Evolutionary conservation across 2,113 vertebrate species (phyloP).

Genomic region (Aspiorhynchus laticeps): DNA sequence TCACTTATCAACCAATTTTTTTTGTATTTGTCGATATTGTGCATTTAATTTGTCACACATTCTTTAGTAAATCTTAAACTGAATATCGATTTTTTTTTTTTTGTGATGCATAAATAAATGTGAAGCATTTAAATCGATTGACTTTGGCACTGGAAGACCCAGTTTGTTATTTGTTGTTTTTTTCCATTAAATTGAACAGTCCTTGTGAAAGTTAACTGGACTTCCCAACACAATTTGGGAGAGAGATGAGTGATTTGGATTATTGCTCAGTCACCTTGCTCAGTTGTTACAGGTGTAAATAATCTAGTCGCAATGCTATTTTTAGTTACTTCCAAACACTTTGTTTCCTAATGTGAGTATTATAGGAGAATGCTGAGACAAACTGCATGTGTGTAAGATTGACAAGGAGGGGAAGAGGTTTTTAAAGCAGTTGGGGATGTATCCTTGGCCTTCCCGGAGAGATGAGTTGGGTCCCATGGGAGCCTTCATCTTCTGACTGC

Average conservation of each 20-base stretch:
- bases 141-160: neutral
- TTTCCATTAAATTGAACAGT: neutral
- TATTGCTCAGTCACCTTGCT: neutral
- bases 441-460: neutral
- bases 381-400: neutral
- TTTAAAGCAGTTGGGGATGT: neutral
- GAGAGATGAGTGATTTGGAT: neutral
- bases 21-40: neutral
- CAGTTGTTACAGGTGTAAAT: neutral
- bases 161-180: neutral
- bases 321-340: neutral
- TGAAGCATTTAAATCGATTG: neutral
- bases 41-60: neutral
- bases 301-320: neutral
- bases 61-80: neutral
- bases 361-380: neutral
- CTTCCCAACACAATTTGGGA: neutral
- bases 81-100: neutral
- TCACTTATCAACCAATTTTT: neutral
- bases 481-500: constrained; percentile 19
- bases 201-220: neutral
- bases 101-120: neutral
- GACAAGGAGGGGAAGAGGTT: neutral
- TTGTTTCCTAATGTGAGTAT: neutral
- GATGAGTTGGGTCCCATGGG: neutral